Percentiles rank a stretch among this genome's conserved stretches.
These are phyloP conservation scores for Cephus spinipes DNA, from an alignment of 2,888 invertebrate genomes.

Conservation along the genomic window DNA sequence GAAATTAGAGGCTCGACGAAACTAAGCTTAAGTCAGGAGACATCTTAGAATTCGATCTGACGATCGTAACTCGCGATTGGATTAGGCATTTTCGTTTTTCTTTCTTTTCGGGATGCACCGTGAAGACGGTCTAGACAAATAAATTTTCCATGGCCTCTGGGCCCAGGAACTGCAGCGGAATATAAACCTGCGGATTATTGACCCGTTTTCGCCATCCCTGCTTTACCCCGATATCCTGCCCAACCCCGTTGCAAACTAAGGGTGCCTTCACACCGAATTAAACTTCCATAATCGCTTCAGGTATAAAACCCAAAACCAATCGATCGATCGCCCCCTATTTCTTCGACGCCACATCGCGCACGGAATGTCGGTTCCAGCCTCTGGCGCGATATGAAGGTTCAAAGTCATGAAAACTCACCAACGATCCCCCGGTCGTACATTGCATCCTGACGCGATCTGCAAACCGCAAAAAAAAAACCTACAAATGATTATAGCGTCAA, in stretches of 20 bases:
- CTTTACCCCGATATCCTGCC: slow-evolving; percentile 13
- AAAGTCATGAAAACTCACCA: neutral
- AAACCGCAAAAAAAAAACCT: neutral
- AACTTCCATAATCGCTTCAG: neutral
- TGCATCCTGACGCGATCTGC: neutral
- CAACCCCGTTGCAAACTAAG: neutral
- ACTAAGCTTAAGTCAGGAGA: neutral
- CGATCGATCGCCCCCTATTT: neutral
- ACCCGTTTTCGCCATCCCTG: slow-evolving; percentile 23
- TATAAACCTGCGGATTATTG: slow-evolving; percentile 30
- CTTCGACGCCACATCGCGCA: neutral
- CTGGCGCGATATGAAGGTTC: neutral
- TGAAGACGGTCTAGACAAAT: slow-evolving; percentile 27
- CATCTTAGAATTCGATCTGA: neutral
- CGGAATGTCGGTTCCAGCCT: neutral
- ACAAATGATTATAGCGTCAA: neutral
- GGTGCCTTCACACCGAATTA: neutral
- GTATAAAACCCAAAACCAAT: neutral
- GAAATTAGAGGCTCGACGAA: neutral
- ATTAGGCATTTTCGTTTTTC: neutral
- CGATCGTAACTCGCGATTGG: neutral
- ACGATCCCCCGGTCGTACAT: neutral
- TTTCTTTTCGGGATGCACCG: neutral
- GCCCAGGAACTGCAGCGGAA: slow-evolving; percentile 24
- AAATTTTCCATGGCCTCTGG: slow-evolving; percentile 28